phyloP scores from a whole-genome alignment of 2,113 vertebrate species.

The Apodemus sylvaticus region DNA sequence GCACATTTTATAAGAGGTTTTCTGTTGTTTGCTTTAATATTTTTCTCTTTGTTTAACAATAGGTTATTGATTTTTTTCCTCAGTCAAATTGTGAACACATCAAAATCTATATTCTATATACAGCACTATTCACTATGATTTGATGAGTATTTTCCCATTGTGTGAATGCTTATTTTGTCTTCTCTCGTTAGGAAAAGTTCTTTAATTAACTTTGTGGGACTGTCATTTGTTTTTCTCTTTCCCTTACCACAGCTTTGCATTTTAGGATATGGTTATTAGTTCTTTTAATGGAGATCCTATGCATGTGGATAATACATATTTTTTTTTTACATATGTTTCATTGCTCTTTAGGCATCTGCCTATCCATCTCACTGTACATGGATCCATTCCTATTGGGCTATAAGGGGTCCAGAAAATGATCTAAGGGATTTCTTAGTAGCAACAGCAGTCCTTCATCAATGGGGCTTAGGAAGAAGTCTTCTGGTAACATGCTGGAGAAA shows the following conservation, averaged over 20 bases:
- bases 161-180: background rate
- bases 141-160: background rate
- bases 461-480: background rate
- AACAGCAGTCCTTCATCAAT: background rate
- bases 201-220: background rate
- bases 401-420: background rate
- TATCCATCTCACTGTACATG: background rate
- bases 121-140: background rate
- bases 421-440: background rate
- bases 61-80: slow-evolving; percentile 1
- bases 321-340: background rate
- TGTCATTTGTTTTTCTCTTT: background rate
- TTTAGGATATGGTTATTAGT: background rate
- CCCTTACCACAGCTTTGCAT: background rate
- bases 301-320: background rate
- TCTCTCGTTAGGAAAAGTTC: background rate
- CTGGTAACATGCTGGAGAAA: background rate
- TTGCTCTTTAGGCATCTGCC: background rate
- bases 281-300: background rate
- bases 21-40: background rate
- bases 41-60: background rate
- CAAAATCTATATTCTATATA: background rate
- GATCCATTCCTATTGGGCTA: background rate
- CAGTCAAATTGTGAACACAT: background rate
- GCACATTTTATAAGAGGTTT: background rate